Evolutionary conservation across 1,140 invertebrate species (phyloP).

Genomic region (Camponotus vicinus): DNA sequence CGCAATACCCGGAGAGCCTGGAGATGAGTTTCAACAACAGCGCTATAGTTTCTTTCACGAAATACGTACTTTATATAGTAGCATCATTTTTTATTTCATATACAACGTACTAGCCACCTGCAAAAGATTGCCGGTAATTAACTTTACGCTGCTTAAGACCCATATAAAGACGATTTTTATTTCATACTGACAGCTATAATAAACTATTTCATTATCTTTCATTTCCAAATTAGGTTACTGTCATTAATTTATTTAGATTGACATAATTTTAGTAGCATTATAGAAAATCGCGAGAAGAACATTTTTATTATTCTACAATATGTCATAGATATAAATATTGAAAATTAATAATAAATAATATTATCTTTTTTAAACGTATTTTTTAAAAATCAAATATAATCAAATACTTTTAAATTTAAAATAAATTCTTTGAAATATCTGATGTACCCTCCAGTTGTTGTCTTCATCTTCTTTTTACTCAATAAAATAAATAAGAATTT

Average conservation of each 20-base stretch:
- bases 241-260: background rate
- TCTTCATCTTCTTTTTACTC: background rate
- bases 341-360: background rate
- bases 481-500: background rate
- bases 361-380: background rate
- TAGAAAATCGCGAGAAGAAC: conserved; percentile 4
- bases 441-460: background rate
- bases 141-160: conserved; percentile 8
- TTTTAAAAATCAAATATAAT: background rate
- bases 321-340: background rate
- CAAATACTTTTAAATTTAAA: background rate
- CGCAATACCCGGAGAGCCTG: conserved; percentile 55
- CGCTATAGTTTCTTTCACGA: conserved; percentile 43
- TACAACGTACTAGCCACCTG: conserved; percentile 11
- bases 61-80: conserved; percentile 46
- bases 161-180: conserved; percentile 28
- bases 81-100: conserved; percentile 29
- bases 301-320: background rate
- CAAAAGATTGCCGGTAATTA: conserved; percentile 43
- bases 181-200: conserved; percentile 7
- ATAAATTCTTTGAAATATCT: background rate
- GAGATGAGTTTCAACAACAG: conserved; percentile 57
- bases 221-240: background rate
- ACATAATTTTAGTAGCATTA: background rate
- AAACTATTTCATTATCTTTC: conserved; percentile 22